Conservation (phyloP, 1,140 invertebrate genomes). For the Anastatus disparis region DNA sequence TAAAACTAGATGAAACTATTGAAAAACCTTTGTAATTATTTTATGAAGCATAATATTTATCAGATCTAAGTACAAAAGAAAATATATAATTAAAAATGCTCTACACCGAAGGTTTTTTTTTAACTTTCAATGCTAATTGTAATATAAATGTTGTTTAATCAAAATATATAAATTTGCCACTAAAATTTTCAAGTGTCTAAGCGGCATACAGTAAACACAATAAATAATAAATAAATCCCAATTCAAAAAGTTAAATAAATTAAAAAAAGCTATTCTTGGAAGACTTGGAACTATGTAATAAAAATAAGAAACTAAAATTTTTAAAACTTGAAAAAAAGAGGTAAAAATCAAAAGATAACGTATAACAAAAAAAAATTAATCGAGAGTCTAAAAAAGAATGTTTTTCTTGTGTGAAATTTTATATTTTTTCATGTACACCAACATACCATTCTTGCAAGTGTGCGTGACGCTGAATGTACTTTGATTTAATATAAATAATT, state of each 20-base stretch:
- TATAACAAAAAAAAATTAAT: conserved; percentile 45
- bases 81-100: too few species aligned
- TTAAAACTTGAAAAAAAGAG: neutral
- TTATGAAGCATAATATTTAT: too few species aligned
- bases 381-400: conserved; percentile 59
- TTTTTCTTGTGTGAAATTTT: conserved; percentile 63
- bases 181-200: conserved; percentile 60
- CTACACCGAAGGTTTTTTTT: too few species aligned
- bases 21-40: too few species aligned
- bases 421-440: conserved; percentile 66
- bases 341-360: conserved; percentile 43
- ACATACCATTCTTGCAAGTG: conserved; percentile 69
- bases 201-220: conserved; percentile 62
- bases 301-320: neutral
- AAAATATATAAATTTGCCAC: conserved; percentile 40
- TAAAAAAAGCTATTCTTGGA: conserved; percentile 34
- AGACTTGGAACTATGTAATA: conserved; percentile 9
- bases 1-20: too few species aligned
- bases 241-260: conserved; percentile 12
- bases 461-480: conserved; percentile 59
- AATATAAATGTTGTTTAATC: too few species aligned
- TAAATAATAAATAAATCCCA: conserved; percentile 12
- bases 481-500: too few species aligned
- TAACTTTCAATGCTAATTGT: too few species aligned
- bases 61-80: too few species aligned